These are phyloP conservation scores for Protaetia brevitarsis DNA, from an alignment of 1,140 invertebrate genomes.

Conservation along the genomic window DNA sequence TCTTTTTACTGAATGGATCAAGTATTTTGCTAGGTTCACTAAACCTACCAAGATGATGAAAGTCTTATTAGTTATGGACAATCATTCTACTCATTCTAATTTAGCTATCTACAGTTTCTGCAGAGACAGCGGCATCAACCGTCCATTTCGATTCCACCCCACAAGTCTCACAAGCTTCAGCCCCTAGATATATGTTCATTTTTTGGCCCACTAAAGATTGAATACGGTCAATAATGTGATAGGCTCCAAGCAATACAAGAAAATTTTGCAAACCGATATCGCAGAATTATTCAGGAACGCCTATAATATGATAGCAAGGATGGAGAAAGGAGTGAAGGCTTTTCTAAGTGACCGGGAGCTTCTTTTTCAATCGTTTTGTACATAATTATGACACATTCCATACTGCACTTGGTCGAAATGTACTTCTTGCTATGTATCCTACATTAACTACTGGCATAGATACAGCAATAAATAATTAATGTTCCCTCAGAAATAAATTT, in stretches of 20 bases:
- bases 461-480: too few species aligned
- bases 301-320: conserved; percentile 24
- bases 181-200: conserved; percentile 37
- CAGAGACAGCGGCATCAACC: conserved; percentile 49
- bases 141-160: conserved; percentile 48
- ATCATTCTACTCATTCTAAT: conserved; percentile 41
- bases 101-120: conserved; percentile 37
- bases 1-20: too few species aligned
- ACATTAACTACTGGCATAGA: too few species aligned
- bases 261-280: conserved; percentile 9
- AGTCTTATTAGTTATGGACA: conserved; percentile 42
- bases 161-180: conserved; percentile 31
- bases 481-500: too few species aligned
- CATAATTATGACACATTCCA: neutral
- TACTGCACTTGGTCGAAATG: neutral
- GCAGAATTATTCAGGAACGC: conserved; percentile 25
- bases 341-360: neutral
- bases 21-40: too few species aligned
- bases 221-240: conserved; percentile 19
- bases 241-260: conserved; percentile 17
- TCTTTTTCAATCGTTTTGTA: conserved; percentile 2
- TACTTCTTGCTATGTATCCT: neutral
- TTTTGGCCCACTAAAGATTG: conserved; percentile 22
- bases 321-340: neutral
- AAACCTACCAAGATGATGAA: conserved; percentile 38